These are phyloP conservation scores for Aegotheles bennettii DNA, from an alignment of 2,113 vertebrate species.

Conservation along the genomic window DNA sequence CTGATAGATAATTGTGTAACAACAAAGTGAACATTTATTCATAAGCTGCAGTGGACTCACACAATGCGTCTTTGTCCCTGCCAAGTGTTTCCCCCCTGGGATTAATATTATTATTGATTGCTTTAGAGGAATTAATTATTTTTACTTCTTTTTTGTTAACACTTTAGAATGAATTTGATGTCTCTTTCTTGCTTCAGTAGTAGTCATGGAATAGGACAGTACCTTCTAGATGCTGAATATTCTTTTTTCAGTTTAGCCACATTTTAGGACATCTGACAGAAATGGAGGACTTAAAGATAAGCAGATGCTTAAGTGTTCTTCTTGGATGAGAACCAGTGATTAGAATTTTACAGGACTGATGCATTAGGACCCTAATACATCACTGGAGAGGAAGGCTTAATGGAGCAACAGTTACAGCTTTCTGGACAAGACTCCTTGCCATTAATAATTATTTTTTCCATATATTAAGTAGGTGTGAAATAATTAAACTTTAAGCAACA, in stretches of 20 bases:
- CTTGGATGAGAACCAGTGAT: neutral
- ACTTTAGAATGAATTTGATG: neutral
- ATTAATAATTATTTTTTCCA: neutral
- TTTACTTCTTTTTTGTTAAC: neutral
- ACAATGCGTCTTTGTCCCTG: neutral
- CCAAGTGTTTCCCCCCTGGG: neutral
- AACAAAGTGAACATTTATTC: neutral
- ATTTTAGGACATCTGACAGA: neutral
- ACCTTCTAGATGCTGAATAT: neutral
- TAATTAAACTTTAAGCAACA: neutral
- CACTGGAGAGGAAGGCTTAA: neutral
- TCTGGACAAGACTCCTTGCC: neutral
- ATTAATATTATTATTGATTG: neutral
- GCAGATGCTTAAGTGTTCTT: neutral
- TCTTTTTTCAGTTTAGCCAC: neutral
- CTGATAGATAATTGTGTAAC: neutral
- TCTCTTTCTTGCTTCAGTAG: neutral
- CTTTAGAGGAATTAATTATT: neutral
- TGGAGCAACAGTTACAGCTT: neutral
- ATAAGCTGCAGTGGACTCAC: neutral
- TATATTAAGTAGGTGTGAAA: neutral
- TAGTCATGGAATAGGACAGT: neutral
- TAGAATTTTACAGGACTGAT: neutral
- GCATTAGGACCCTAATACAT: neutral
- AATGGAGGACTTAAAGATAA: neutral